A percentile compares a stretch with the other conserved stretches of the same genome.
Conservation (phyloP, 2,888 invertebrate genomes). For the Leuctra nigra region DNA sequence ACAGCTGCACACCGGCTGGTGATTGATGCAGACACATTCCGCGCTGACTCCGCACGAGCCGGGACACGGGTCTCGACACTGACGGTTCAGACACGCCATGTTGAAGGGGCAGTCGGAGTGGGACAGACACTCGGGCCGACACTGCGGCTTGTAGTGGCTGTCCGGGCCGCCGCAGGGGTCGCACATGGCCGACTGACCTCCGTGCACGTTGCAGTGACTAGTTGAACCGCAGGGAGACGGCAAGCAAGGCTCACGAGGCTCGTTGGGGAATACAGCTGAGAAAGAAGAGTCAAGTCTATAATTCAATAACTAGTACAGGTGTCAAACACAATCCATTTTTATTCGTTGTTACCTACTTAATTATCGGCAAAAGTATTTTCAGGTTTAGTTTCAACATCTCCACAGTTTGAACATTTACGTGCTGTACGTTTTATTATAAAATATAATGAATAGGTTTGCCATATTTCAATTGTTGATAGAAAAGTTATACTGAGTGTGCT, state of each 20-base stretch:
- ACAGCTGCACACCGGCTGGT: conserved; percentile 67
- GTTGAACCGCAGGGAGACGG: conserved; percentile 70
- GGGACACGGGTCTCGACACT: conserved; percentile 70
- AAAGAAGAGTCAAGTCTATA: conserved; percentile 29
- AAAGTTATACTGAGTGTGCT: too few relatives aligned
- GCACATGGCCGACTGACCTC: conserved; percentile 70
- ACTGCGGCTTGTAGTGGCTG: conserved; percentile 61
- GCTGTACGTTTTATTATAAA: too few relatives aligned
- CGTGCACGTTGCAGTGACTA: conserved; percentile 61
- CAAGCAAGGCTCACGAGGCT: conserved; percentile 49
- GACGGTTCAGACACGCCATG: conserved; percentile 65
- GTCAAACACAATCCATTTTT: too few relatives aligned
- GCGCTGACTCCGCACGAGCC: conserved; percentile 74
- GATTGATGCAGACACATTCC: conserved; percentile 60
- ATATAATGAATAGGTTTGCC: too few relatives aligned
- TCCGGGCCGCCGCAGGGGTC: conserved; percentile 66
- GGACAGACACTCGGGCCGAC: conserved; percentile 75
- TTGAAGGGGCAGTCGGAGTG: conserved; percentile 74
- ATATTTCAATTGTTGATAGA: too few relatives aligned
- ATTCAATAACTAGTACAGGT: too few relatives aligned
- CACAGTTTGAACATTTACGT: too few relatives aligned
- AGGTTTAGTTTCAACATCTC: too few relatives aligned
- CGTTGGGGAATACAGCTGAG: conserved; percentile 38
- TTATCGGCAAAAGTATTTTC: too few relatives aligned
- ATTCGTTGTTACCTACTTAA: too few relatives aligned